Base-by-base conservation (phyloP, 2,888 invertebrate genomes). In the Phymatocera aterrima region DNA sequence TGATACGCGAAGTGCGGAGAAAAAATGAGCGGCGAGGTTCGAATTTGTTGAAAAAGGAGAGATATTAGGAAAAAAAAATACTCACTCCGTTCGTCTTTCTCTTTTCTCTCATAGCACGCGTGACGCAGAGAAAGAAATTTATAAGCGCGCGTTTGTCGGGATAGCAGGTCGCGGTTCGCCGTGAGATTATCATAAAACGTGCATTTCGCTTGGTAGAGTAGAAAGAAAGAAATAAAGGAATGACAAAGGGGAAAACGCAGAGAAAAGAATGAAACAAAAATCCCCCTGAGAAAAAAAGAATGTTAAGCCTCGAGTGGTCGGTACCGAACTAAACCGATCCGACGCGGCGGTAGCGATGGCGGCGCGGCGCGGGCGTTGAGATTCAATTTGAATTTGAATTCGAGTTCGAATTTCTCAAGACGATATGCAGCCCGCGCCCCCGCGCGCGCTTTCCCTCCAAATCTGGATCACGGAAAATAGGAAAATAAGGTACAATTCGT, bases 181-280 rank as follows among this genome's bases (percentile, higher is more conserved):
- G 37, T 37, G 40, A 37, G 64, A 64, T 64, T 64, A 64, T 64
- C 64, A 64, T 64, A 64, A 64, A 64, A 64, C 64, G 64, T 37
- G 37, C 10, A 37, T 37, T 64, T 37, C 40, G 21, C 57, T 21
- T 0, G n/a, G n/a, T n/a, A 18, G 64, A 18, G 64, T n/a, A n/a
- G n/a, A n/a, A n/a, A n/a, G n/a, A n/a, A n/a, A n/a, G n/a, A n/a
- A n/a, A n/a, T n/a, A n/a, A n/a, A n/a, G n/a, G n/a, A n/a, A n/a
- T n/a, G n/a, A n/a, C n/a, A n/a, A n/a, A n/a, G n/a, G n/a, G n/a
- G n/a, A n/a, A n/a, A n/a, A n/a, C n/a, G n/a, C n/a, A n/a, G n/a
- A n/a, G n/a, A n/a, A n/a, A n/a, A n/a, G n/a, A n/a, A n/a, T n/a
- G n/a, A n/a, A n/a, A n/a, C n/a, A n/a, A n/a, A n/a, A 61, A 61